Percentiles rank a stretch among this genome's conserved stretches.
phyloP scores from a whole-genome alignment of 2,888 invertebrate species.

The Papilio protenor region DNA sequence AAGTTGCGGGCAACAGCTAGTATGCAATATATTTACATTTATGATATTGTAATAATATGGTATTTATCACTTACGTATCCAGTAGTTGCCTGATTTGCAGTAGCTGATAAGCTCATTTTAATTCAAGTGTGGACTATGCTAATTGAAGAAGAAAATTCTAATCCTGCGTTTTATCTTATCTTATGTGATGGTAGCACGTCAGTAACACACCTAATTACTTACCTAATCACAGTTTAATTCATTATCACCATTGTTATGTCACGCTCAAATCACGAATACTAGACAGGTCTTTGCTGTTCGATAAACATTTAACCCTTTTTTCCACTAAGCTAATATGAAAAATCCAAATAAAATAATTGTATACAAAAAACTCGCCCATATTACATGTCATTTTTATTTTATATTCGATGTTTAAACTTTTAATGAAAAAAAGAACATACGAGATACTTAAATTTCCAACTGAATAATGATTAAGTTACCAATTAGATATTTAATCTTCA shows the following conservation, averaged over 20 bases:
- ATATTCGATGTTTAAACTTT: neutral
- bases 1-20: no score
- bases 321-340: neutral
- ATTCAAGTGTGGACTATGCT: neutral
- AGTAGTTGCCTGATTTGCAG: neutral
- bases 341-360: neutral
- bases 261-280: slow-evolving; percentile 31
- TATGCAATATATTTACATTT: no score
- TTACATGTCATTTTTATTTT: neutral
- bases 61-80: neutral
- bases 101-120: neutral
- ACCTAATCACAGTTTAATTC: slow-evolving; percentile 11
- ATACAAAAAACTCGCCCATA: neutral
- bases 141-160: neutral
- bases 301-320: neutral
- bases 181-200: slow-evolving; percentile 1
- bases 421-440: neutral
- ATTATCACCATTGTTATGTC: slow-evolving; percentile 27
- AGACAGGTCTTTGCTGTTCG: neutral
- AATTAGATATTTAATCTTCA: slow-evolving; percentile 34
- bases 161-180: neutral
- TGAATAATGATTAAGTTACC: slow-evolving; percentile 8
- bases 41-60: neutral
- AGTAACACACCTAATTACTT: slow-evolving; percentile 31
- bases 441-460: neutral